Conservation (phyloP, 2,113 vertebrate genomes). For the Sceloporus undulatus region DNA sequence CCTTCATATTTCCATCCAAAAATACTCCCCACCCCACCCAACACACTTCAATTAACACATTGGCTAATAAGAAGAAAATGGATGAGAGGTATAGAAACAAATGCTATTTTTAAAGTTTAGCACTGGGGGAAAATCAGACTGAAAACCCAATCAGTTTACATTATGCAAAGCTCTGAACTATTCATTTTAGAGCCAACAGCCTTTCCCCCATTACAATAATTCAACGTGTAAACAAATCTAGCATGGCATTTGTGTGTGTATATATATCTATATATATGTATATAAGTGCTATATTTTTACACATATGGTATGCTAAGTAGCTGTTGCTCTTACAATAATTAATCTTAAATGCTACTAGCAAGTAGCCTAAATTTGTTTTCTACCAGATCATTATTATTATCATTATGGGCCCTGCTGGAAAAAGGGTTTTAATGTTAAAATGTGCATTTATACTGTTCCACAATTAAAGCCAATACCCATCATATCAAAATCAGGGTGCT, state of each 20-base stretch:
- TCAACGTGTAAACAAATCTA: conserved; percentile 12
- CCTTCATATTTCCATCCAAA: background rate
- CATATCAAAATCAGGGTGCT: background rate
- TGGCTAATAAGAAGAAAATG: background rate
- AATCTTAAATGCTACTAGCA: background rate
- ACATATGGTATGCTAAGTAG: conserved; percentile 2
- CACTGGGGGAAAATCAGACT: background rate
- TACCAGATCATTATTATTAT: background rate
- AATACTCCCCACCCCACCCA: background rate
- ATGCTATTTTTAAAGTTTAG: background rate
- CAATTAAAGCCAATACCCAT: background rate
- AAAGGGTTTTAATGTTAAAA: background rate
- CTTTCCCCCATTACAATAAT: conserved; percentile 20
- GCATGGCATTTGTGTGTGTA: background rate
- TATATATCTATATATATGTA: too few species aligned
- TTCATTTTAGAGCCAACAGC: conserved; percentile 17
- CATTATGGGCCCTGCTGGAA: background rate
- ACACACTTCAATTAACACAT: background rate
- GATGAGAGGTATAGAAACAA: background rate
- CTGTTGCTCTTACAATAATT: conserved; percentile 24
- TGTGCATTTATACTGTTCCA: background rate
- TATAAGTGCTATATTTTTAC: background rate
- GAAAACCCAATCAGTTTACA: background rate
- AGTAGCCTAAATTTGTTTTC: conserved; percentile 5
- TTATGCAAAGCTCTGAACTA: conserved; percentile 21